These are phyloP conservation scores for Alosa alosa DNA, from an alignment of 2,113 vertebrate species.

Conservation along the genomic window DNA sequence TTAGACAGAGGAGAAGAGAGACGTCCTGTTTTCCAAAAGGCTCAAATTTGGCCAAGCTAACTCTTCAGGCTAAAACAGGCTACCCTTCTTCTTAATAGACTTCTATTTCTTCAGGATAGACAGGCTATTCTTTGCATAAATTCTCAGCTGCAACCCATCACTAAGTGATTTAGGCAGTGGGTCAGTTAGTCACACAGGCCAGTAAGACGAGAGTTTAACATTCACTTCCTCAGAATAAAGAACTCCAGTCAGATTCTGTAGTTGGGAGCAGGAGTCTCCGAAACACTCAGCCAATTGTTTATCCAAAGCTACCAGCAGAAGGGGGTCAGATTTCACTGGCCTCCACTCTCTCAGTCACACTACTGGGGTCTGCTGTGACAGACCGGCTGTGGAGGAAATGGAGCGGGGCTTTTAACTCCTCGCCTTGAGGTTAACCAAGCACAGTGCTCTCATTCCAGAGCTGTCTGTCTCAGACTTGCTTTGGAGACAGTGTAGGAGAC, in stretches of 20 bases:
- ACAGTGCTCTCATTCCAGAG: background rate
- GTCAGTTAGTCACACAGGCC: constrained; percentile 13
- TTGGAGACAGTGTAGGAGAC: background rate
- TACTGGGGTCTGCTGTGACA: background rate
- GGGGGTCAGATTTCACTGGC: constrained; percentile 40
- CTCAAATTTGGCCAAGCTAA: constrained; percentile 51
- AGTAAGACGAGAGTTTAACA: constrained; percentile 21
- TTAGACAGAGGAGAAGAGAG: constrained; percentile 46
- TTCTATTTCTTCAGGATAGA: background rate
- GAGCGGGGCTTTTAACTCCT: constrained; percentile 18
- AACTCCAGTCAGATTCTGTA: constrained; percentile 35
- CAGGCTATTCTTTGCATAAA: constrained; percentile 55
- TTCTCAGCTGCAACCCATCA: constrained; percentile 48
- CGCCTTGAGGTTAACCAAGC: constrained; percentile 25
- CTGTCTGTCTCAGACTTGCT: constrained; percentile 6
- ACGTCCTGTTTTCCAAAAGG: constrained; percentile 31
- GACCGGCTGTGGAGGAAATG: background rate
- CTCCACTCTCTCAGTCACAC: constrained; percentile 14
- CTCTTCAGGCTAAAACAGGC: constrained; percentile 18
- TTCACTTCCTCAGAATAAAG: background rate
- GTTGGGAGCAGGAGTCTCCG: constrained; percentile 37
- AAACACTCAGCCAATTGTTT: constrained; percentile 47
- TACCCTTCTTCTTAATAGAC: background rate
- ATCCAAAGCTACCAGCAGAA: constrained; percentile 13
- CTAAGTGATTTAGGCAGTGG: constrained; percentile 2